These are phyloP conservation scores for Xerus rutilus DNA, from an alignment of 2,797 vertebrate species.

Conservation along the genomic window DNA sequence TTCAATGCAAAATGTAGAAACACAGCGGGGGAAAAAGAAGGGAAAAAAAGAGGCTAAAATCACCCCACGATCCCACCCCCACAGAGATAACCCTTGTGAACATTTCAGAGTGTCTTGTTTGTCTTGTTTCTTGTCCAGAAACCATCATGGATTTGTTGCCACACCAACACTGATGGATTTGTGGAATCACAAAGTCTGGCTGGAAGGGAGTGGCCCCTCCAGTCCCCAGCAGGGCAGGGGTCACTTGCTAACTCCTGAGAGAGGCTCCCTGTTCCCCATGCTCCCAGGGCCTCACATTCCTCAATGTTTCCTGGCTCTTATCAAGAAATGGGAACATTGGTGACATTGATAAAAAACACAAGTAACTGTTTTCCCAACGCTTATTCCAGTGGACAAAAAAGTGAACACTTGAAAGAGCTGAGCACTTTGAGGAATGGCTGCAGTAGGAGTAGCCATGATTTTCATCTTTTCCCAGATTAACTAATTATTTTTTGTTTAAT, in stretches of 20 bases:
- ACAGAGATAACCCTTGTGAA: not conserved
- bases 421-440: not conserved
- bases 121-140: not conserved
- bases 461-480: not conserved
- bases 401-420: not conserved
- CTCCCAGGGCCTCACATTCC: not conserved
- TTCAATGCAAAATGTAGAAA: not conserved
- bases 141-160: not conserved
- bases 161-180: not conserved
- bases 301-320: conserved; percentile 40
- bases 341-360: not conserved
- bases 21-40: not conserved
- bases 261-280: not conserved
- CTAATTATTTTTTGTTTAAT: not conserved
- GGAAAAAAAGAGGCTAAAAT: not conserved
- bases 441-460: not conserved
- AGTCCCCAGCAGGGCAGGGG: not conserved
- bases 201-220: not conserved
- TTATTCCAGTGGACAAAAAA: not conserved
- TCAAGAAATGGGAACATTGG: not conserved
- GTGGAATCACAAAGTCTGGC: not conserved
- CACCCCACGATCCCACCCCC: not conserved
- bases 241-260: not conserved
- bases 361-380: not conserved
- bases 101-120: not conserved